A percentile compares a stretch with the other conserved stretches of the same genome.
phyloP scores from a whole-genome alignment of 2,888 invertebrate genomes.

The Dromius quadrimaculatus region DNA sequence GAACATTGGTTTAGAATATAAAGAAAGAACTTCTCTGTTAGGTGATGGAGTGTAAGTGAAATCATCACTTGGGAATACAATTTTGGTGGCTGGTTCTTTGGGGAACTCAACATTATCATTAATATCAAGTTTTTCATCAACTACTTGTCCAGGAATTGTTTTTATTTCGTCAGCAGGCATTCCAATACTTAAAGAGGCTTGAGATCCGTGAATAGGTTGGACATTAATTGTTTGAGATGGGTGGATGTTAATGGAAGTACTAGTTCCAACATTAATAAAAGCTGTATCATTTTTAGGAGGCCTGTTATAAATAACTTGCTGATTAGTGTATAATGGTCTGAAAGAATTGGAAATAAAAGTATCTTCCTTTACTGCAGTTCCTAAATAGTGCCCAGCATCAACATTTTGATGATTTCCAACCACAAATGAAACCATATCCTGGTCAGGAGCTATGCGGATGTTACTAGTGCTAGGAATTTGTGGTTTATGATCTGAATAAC shows the following conservation, averaged over 20 bases:
- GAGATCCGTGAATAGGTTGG: conserved; percentile 63
- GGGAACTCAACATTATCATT: conserved; percentile 60
- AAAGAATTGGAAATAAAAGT: conserved; percentile 65
- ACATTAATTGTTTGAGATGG: conserved; percentile 63
- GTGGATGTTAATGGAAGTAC: conserved; percentile 62
- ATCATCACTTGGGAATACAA: conserved; percentile 63
- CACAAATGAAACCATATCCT: conserved; percentile 75
- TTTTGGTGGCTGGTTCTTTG: conserved; percentile 59
- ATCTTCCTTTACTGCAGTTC: conserved; percentile 68
- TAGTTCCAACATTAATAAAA: conserved; percentile 24
- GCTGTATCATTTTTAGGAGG: conserved; percentile 32
- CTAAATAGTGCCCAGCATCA: conserved; percentile 65
- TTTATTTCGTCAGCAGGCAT: conserved; percentile 62
- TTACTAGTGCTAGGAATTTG: conserved; percentile 72
- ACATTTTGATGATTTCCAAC: conserved; percentile 75
- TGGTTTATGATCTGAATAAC: conserved; percentile 21
- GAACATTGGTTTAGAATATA: conserved; percentile 65
- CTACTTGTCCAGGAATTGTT: conserved; percentile 64
- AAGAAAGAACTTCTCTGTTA: conserved; percentile 62
- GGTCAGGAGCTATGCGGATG: conserved; percentile 73
- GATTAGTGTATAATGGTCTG: conserved; percentile 61
- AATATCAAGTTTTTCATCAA: conserved; percentile 62
- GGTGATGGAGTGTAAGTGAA: conserved; percentile 51
- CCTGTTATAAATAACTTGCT: conserved; percentile 36
- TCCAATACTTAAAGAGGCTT: conserved; percentile 65